Conservation (phyloP, 1,140 invertebrate species). For the Drosophila punjabiensis region DNA sequence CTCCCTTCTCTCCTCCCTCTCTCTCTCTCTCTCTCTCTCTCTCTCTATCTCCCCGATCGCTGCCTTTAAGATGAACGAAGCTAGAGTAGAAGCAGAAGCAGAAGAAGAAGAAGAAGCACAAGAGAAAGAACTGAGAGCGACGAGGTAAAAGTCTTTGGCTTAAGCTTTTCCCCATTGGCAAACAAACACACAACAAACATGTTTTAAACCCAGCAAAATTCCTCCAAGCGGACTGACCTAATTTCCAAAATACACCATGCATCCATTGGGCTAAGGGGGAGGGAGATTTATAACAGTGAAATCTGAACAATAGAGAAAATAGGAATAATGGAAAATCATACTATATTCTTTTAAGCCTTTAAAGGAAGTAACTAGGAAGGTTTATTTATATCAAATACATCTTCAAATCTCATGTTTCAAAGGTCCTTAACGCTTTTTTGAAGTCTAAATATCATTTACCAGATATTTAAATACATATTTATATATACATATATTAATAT, state of each 20-base stretch:
- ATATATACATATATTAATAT: too few species aligned
- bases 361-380: too few species aligned
- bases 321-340: neutral
- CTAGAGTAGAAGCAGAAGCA: neutral
- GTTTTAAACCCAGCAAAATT: constrained; percentile 15
- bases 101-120: neutral
- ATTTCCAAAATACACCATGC: constrained; percentile 18
- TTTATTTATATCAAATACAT: neutral
- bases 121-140: neutral
- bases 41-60: neutral
- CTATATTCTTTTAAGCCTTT: neutral
- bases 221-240: constrained; percentile 5
- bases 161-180: constrained; percentile 13
- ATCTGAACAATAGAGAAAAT: neutral
- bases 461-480: too few species aligned
- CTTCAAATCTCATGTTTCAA: neutral
- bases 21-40: neutral
- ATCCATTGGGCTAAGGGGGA: neutral
- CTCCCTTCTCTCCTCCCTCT: neutral
- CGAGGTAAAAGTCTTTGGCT: constrained; percentile 8
- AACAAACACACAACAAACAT: constrained; percentile 20
- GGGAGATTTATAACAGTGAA: neutral
- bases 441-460: too few species aligned
- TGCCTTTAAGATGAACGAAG: constrained; percentile 4
- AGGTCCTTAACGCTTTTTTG: neutral